Conservation (phyloP, 2,113 vertebrate species). For the Podiceps cristatus region DNA sequence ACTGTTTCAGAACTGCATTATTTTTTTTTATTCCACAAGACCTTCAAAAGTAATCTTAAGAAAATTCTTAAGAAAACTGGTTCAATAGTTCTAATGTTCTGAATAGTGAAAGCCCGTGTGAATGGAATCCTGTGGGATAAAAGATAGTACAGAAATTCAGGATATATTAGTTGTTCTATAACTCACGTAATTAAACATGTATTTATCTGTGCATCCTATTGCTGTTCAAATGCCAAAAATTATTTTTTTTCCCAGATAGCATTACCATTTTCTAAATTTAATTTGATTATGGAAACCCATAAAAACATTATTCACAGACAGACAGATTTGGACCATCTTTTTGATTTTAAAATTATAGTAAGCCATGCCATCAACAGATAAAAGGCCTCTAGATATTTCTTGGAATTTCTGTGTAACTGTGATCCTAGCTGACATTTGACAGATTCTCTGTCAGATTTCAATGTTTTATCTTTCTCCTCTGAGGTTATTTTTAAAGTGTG, state of each 20-base stretch:
- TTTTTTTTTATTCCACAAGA: background rate
- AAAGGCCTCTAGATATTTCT: constrained; percentile 14
- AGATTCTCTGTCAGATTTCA: constrained; percentile 31
- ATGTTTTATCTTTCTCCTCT: constrained; percentile 26
- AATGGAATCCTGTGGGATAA: background rate
- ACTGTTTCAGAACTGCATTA: background rate
- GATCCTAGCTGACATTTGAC: constrained; percentile 27
- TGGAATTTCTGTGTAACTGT: background rate
- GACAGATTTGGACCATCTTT: background rate
- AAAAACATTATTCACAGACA: background rate
- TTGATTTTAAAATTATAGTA: constrained; percentile 7
- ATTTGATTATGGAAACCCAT: background rate
- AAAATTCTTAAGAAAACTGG: background rate
- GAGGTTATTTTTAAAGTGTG: constrained; percentile 39
- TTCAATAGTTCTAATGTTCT: background rate
- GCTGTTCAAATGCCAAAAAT: background rate
- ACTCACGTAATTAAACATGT: background rate
- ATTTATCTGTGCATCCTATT: background rate
- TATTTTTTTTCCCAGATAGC: background rate
- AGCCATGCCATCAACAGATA: constrained; percentile 6
- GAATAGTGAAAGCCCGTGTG: background rate
- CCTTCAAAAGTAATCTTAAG: background rate
- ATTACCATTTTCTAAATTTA: background rate
- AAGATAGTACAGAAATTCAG: background rate
- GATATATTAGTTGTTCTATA: background rate